These are phyloP conservation scores for Rhagoletis zephyria DNA, from an alignment of 1,140 invertebrate species.

Conservation along the genomic window DNA sequence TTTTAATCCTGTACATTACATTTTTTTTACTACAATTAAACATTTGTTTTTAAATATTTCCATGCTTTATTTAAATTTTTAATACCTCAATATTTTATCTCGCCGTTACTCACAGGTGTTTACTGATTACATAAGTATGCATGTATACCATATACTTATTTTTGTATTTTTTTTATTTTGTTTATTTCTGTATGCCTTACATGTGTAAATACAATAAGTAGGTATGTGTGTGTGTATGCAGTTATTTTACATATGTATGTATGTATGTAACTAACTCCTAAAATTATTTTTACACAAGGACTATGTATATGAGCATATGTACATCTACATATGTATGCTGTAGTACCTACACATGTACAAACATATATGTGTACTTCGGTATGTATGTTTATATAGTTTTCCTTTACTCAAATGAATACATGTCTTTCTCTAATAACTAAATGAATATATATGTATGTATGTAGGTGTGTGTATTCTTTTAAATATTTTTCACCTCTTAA, in stretches of 20 bases:
- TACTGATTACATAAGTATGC: too few species aligned
- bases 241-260: slow-evolving; percentile 10
- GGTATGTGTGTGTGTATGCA: slow-evolving; percentile 38
- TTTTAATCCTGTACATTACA: neutral
- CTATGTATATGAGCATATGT: too few species aligned
- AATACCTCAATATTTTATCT: slow-evolving; percentile 40
- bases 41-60: neutral
- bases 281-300: too few species aligned
- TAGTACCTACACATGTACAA: too few species aligned
- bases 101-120: neutral
- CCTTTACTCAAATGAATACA: neutral
- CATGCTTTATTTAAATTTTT: slow-evolving; percentile 27
- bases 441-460: neutral
- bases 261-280: neutral
- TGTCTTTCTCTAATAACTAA: neutral
- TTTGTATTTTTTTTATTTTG: neutral
- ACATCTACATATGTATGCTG: too few species aligned
- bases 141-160: neutral
- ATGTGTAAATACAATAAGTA: neutral
- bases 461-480: too few species aligned
- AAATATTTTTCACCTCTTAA: too few species aligned
- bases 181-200: neutral
- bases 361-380: too few species aligned
- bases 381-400: neutral
- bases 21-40: neutral